Evolutionary conservation across 2,797 vertebrate species (phyloP), one percentile per base, ranked within the genome.

Genomic region (Lepus oiostolus): DNA sequence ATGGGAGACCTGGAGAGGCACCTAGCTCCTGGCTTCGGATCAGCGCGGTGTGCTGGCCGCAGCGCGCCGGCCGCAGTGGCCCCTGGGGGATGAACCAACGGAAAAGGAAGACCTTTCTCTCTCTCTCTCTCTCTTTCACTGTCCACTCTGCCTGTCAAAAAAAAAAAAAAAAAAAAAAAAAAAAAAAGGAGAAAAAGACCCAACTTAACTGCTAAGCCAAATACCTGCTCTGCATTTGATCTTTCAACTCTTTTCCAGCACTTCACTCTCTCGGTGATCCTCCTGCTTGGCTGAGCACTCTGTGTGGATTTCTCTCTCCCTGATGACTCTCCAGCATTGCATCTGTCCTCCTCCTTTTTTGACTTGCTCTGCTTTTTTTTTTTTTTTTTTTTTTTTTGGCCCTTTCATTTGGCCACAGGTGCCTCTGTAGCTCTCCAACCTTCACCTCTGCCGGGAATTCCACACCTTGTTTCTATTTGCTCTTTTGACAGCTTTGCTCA

Each of bases 191-290:
- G 35, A 35, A 79, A 88, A 93, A 65, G 42, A 83, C 21, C 21
- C 30, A 85, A 17, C 54, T 58, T 14, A 58, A 58, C 12, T 58
- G 54, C 54, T 58, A 5, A 58, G 54, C 54, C 19, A 58, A 16
- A 58, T 58, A 19, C 54, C 54, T 58, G 3, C 54, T 58, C 42
- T 58, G 11, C 30, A 12, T 94, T 85, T 72, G 42, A 77, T 72
- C 88, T 81, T 89, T 80, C 80, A 94, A 42, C 14, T 70, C 24
- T 60, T 88, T 81, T 85, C 68, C 19, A 60, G 70, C 28, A 80
- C 16, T 32, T 80, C 0, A 26, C 1, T 50, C 24, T 65, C 54
- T 47, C 54, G 12, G 38, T 70, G 38, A 19, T 76, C 60, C 58
- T 19, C 30, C 13, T 60, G 63, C 54, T 50, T 38, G 5, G 63